Base-by-base conservation (phyloP, 2,888 invertebrate genomes). In the Aspidiotus destructor region DNA sequence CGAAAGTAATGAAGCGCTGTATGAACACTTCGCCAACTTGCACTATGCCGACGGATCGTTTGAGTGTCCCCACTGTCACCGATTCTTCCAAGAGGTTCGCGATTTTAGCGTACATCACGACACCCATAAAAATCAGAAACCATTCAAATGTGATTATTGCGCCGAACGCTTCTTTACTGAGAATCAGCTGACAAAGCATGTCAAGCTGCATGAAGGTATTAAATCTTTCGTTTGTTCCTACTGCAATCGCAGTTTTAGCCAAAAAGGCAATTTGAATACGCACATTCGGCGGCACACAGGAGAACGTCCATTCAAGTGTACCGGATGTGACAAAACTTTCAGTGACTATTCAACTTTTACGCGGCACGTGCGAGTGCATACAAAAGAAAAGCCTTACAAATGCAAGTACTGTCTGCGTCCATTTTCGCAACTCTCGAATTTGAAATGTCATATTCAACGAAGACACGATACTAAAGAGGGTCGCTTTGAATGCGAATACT, bases 111-210 rank as follows among this genome's bases (percentile, higher is more conserved):
- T 53, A 10, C 69, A 69, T 40, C 60, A 41, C 42, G 62, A 62
- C 42, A 64, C 71, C 7, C 73, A 73, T 68, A 73, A 71, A 13
- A 72, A 71, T 0, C 70, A 72, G 15, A 69, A 69, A 42, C 62
- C 69, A 1, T 62, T 69, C 55, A 69, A 54, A 42, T 69, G 69
- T 28, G 41, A 54, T 17, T 62, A 62, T 48, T 69, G 69, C 40
- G 62, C 57, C n/a, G 69, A 69, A 44, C 62, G 62, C 15, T 69
- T 69, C 44, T 41, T 9, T 48, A 55, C 13, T 44, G 69, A 69
- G 17, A 13, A 16, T 7, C 15, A 28, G 17, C 16, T 62, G 7
- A 28, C 41, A 1, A 62, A 62, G 17, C 69, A 69, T 48, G 62
- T 69, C 3, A 61, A 62, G 13, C 54, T 69, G 16, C 69, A 69